These are phyloP conservation scores for Scatophagus argus DNA, from an alignment of 2,113 vertebrate species.

Conservation along the genomic window DNA sequence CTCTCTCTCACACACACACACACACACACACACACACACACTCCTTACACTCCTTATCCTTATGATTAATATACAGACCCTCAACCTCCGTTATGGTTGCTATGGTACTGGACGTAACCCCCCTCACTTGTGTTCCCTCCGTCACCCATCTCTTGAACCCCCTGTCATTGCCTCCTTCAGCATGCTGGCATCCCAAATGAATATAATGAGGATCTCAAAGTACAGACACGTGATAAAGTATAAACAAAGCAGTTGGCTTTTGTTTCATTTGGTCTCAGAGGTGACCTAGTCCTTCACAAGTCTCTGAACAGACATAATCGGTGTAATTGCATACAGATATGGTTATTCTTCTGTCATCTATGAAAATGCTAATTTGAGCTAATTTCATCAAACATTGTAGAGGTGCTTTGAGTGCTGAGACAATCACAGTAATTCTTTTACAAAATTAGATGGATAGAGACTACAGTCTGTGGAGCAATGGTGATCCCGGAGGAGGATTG, in stretches of 20 bases:
- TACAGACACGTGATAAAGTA: slow-evolving; percentile 44
- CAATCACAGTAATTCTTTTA: slow-evolving; percentile 33
- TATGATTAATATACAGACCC: slow-evolving; percentile 52
- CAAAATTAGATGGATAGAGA: slow-evolving; percentile 28
- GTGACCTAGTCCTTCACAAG: slow-evolving; percentile 63
- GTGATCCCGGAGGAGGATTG: slow-evolving; percentile 35
- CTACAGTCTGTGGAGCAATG: slow-evolving; percentile 7
- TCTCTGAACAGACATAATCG: slow-evolving; percentile 69
- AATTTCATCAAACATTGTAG: slow-evolving; percentile 53
- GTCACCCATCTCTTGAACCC: not conserved
- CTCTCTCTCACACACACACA: slow-evolving; percentile 23
- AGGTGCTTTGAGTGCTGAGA: slow-evolving; percentile 19
- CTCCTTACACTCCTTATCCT: slow-evolving; percentile 37
- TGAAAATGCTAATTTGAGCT: slow-evolving; percentile 62
- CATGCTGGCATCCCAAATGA: slow-evolving; percentile 52
- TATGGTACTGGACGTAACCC: slow-evolving; percentile 22
- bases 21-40: slow-evolving; percentile 28
- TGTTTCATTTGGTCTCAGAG: slow-evolving; percentile 62
- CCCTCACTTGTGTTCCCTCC: slow-evolving; percentile 17
- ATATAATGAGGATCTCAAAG: slow-evolving; percentile 51
- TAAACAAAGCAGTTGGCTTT: slow-evolving; percentile 64
- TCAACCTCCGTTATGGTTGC: slow-evolving; percentile 39
- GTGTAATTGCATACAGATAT: slow-evolving; percentile 63
- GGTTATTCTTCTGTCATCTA: slow-evolving; percentile 62
- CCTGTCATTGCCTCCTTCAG: not conserved